Conservation (phyloP, 1,140 invertebrate genomes). For the Leptinotarsa defecta region DNA sequence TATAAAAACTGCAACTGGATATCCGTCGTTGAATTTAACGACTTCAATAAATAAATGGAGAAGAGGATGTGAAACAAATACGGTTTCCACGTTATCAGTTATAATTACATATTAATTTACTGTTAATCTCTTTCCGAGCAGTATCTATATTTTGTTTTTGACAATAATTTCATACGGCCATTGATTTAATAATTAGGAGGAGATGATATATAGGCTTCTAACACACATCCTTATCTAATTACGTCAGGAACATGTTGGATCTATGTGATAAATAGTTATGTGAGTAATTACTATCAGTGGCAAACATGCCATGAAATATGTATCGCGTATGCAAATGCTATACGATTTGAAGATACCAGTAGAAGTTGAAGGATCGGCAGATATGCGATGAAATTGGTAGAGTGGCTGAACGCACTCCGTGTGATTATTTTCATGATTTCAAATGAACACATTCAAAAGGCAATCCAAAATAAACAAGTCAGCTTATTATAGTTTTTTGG, state of each 20-base stretch:
- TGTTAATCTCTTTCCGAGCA: not conserved
- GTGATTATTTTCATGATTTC: too few species aligned
- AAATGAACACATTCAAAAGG: too few species aligned
- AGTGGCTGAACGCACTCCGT: too few species aligned
- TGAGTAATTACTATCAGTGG: conserved; percentile 29
- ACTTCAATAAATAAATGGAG: not conserved
- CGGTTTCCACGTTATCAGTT: not conserved
- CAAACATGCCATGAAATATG: conserved; percentile 27
- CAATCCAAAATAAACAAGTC: too few species aligned
- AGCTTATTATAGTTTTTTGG: too few species aligned
- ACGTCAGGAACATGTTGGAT: conserved; percentile 27
- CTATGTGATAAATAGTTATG: conserved; percentile 25
- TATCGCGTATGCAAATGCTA: conserved; percentile 22
- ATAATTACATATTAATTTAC: conserved; percentile 4
- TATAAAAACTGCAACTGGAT: not conserved
- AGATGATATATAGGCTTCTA: conserved; percentile 28
- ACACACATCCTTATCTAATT: conserved; percentile 29
- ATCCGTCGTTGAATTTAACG: not conserved
- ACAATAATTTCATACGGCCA: conserved; percentile 4
- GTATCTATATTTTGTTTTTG: not conserved
- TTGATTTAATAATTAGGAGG: conserved; percentile 20
- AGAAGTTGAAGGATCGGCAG: conserved; percentile 12
- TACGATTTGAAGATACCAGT: conserved; percentile 7
- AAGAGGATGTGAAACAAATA: conserved; percentile 1
- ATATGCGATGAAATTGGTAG: not conserved